Conservation (phyloP, 2,113 vertebrate species). For the Odontesthes bonariensis region DNA sequence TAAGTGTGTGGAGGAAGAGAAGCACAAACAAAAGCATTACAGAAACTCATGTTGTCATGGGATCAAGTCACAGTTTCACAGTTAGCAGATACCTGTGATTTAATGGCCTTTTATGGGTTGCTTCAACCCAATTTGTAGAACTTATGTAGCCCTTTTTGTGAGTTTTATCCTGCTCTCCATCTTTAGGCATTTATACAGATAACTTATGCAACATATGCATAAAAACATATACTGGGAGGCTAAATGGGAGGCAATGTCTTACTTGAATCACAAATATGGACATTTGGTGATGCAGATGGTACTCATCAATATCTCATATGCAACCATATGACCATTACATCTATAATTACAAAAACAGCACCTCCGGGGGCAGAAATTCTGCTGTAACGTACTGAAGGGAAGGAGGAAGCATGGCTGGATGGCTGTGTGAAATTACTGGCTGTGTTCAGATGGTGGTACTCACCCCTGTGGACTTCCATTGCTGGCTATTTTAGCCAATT, state of each 20-base stretch:
- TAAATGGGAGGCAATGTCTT: neutral
- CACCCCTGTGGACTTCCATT: slow-evolving; percentile 92
- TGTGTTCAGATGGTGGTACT: slow-evolving; percentile 35
- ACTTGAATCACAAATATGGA: slow-evolving; percentile 37
- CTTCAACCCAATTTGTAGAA: neutral
- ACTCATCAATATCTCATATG: slow-evolving; percentile 63
- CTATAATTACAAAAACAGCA: slow-evolving; percentile 21
- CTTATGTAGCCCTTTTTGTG: neutral
- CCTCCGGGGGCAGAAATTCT: neutral
- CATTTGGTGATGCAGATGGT: slow-evolving; percentile 64
- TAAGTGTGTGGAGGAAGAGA: no score
- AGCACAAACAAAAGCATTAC: no score
- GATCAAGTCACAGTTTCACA: no score
- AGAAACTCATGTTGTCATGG: no score
- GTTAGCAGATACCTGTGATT: neutral
- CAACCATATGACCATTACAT: slow-evolving; percentile 49
- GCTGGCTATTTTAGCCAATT: slow-evolving; percentile 92
- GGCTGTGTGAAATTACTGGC: neutral
- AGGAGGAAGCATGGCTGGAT: neutral
- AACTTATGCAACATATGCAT: neutral
- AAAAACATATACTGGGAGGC: neutral
- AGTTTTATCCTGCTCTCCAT: neutral
- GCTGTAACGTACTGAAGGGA: neutral
- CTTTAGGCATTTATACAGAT: neutral
- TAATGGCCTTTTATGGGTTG: neutral